phyloP scores from a whole-genome alignment of 2,113 vertebrate genomes.

The Corythaeola cristata region DNA sequence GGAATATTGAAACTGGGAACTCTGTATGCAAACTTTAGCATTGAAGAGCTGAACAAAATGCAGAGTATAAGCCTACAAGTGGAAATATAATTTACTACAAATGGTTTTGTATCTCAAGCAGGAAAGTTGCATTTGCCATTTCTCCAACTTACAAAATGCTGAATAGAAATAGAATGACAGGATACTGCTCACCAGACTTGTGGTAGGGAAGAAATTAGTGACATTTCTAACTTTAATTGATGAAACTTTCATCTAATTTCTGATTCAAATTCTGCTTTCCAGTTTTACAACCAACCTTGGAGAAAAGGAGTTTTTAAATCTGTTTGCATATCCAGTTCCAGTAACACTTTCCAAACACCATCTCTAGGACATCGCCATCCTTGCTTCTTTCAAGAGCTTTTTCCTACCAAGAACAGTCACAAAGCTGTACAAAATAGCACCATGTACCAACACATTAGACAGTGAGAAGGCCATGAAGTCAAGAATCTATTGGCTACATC shows the following conservation, averaged over 20 bases:
- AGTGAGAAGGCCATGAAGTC: neutral
- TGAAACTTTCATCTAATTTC: neutral
- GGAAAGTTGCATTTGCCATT: neutral
- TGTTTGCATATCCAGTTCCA: neutral
- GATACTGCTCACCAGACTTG: neutral
- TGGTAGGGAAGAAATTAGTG: neutral
- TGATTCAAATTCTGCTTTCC: neutral
- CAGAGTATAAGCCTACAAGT: neutral
- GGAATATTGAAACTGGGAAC: neutral
- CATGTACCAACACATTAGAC: neutral
- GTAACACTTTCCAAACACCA: neutral
- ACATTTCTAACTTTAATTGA: neutral
- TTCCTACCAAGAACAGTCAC: neutral
- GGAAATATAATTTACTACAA: neutral
- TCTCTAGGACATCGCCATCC: neutral
- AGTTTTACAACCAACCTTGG: neutral
- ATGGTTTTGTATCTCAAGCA: neutral
- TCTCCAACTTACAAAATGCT: neutral
- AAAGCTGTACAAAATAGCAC: neutral
- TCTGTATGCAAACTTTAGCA: neutral
- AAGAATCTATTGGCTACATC: neutral
- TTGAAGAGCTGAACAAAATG: neutral
- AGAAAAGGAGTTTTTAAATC: neutral
- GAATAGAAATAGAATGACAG: neutral
- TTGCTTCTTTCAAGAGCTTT: neutral